Evolutionary conservation across 35 echinoderm and acorn worm genomes (phyloP).

Genomic region (Ptychodera flava): DNA sequence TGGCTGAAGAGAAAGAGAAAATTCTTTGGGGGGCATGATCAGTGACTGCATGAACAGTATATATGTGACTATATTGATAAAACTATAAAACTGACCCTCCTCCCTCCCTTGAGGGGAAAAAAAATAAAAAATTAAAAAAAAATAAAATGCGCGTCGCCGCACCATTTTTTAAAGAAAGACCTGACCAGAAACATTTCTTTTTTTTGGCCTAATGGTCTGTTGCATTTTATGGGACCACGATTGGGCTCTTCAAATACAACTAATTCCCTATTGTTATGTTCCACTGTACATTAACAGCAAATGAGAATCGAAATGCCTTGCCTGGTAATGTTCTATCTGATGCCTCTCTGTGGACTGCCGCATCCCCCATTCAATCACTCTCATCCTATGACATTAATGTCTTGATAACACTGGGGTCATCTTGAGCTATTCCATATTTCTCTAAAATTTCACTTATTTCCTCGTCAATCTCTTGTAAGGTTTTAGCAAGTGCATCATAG

Average conservation of each 20-base stretch:
- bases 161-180: no score
- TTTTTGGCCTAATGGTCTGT: no score
- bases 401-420: not conserved
- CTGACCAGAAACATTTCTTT: no score
- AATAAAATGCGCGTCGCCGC: no score
- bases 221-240: not conserved
- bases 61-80: no score
- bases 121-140: no score
- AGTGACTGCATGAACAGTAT: no score
- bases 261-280: not conserved
- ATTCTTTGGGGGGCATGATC: no score
- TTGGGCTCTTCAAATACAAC: conserved; percentile 12
- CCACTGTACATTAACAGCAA: conserved; percentile 29
- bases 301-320: conserved; percentile 43
- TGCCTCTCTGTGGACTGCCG: conserved; percentile 5
- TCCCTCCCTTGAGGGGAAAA: no score
- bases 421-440: not conserved
- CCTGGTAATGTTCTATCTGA: conserved; percentile 29
- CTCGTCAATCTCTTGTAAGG: conserved; percentile 31
- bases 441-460: conserved; percentile 5
- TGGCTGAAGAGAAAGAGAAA: no score
- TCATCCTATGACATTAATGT: conserved; percentile 10
- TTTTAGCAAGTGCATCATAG: conserved; percentile 34
- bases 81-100: no score
- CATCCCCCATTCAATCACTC: conserved; percentile 44